Percentiles rank a stretch among this genome's conserved stretches.
Conservation (phyloP, 2,888 invertebrate species). For the Priocnemis perturbator region DNA sequence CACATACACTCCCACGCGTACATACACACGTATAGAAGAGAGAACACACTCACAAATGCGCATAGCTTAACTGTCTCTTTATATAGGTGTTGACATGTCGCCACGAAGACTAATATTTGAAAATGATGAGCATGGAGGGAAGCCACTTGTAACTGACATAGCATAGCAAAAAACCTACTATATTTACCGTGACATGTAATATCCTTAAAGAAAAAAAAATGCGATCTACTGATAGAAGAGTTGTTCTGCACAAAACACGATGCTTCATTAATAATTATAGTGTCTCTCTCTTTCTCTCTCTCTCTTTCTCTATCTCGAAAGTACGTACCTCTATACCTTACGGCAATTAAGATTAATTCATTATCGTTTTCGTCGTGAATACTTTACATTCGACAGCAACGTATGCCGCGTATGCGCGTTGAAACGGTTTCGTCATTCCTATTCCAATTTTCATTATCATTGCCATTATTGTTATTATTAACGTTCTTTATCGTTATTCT, state of each 20-base stretch:
- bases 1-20: conserved; percentile 28
- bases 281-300: conserved; percentile 44
- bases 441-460: conserved; percentile 24
- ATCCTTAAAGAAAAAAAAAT: conserved; percentile 59
- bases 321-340: conserved; percentile 16
- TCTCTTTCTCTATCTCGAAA: conserved; percentile 14
- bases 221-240: conserved; percentile 64
- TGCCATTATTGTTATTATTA: conserved; percentile 21
- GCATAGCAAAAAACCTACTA: conserved; percentile 59
- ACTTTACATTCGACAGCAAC: conserved; percentile 23
- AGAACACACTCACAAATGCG: conserved; percentile 39
- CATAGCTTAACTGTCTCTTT: conserved; percentile 68
- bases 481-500: too few species aligned
- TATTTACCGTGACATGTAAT: conserved; percentile 71
- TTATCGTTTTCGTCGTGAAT: conserved; percentile 15
- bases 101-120: conserved; percentile 22
- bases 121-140: conserved; percentile 22
- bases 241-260: conserved; percentile 71
- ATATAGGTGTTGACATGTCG: conserved; percentile 60
- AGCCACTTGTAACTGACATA: conserved; percentile 61
- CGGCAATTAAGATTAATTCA: conserved; percentile 18
- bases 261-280: conserved; percentile 69
- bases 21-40: conserved; percentile 21
- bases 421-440: too few species aligned
- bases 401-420: conserved; percentile 12